Evolutionary conservation across 2,113 vertebrate species (phyloP).

Genomic region (Halcyon malimbica): DNA sequence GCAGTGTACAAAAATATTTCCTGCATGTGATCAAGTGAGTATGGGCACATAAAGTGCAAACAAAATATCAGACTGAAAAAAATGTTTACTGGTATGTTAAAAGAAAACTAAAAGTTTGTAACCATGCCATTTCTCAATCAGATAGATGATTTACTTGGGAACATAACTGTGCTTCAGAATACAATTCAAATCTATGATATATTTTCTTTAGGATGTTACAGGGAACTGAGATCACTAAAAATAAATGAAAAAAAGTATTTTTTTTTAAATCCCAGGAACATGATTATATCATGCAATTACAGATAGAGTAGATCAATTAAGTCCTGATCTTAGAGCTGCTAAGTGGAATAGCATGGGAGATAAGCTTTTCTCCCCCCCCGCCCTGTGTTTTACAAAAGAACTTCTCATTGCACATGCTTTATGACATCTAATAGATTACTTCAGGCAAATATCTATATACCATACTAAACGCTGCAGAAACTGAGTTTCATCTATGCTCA

Average conservation of each 20-base stretch:
- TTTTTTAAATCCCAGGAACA: background rate
- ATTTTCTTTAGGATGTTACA: background rate
- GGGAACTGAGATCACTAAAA: background rate
- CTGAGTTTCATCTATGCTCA: background rate
- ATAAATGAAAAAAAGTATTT: background rate
- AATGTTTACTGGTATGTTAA: background rate
- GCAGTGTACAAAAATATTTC: conserved; percentile 37
- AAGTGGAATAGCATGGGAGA: background rate
- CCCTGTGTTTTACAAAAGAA: background rate
- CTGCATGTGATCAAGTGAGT: conserved; percentile 13
- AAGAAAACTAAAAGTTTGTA: background rate
- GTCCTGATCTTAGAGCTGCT: background rate
- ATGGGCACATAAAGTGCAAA: background rate
- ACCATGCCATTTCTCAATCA: background rate
- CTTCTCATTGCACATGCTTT: background rate
- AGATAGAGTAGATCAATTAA: background rate
- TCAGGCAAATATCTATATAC: background rate
- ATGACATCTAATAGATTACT: background rate
- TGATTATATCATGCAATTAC: background rate
- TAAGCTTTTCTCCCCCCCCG: background rate
- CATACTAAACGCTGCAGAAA: background rate
- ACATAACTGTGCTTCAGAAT: background rate
- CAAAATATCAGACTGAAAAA: background rate
- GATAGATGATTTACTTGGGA: background rate
- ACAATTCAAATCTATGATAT: background rate